Conservation (phyloP, 2,888 invertebrate species). For the Blera fallax region DNA sequence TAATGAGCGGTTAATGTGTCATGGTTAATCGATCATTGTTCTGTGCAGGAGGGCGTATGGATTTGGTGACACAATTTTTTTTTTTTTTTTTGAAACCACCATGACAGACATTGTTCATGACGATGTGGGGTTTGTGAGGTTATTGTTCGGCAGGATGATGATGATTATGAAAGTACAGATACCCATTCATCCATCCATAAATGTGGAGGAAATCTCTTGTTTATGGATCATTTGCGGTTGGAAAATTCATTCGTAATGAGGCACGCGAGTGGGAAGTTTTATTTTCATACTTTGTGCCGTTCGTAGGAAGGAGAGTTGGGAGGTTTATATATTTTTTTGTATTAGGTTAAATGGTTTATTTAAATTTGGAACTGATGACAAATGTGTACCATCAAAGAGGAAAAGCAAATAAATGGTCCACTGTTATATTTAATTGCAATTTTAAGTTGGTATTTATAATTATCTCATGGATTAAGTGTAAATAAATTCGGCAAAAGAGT, state of each 20-base stretch:
- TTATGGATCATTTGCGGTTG: slow-evolving; percentile 55
- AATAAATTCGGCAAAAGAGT: too few species aligned
- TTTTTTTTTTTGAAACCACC: background rate
- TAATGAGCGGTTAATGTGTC: slow-evolving; percentile 48
- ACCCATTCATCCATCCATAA: slow-evolving; percentile 46
- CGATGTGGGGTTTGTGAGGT: background rate
- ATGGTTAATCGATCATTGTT: slow-evolving; percentile 50
- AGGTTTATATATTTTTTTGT: background rate
- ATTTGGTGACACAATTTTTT: slow-evolving; percentile 13
- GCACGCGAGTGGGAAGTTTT: background rate
- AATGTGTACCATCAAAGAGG: background rate
- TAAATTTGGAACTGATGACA: background rate
- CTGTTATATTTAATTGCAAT: too few species aligned
- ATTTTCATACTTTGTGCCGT: background rate
- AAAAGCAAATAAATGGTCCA: too few species aligned
- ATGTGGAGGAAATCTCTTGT: slow-evolving; percentile 9
- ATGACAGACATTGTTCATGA: slow-evolving; percentile 20
- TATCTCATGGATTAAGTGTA: too few species aligned
- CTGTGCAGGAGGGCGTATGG: background rate
- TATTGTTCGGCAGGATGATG: slow-evolving; percentile 52
- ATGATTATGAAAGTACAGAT: slow-evolving; percentile 29
- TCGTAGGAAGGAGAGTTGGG: background rate
- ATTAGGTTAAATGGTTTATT: background rate
- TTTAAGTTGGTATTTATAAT: too few species aligned
- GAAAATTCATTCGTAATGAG: slow-evolving; percentile 11